Conservation (phyloP, 2,888 invertebrate genomes). For the Hypercompe scribonia region DNA sequence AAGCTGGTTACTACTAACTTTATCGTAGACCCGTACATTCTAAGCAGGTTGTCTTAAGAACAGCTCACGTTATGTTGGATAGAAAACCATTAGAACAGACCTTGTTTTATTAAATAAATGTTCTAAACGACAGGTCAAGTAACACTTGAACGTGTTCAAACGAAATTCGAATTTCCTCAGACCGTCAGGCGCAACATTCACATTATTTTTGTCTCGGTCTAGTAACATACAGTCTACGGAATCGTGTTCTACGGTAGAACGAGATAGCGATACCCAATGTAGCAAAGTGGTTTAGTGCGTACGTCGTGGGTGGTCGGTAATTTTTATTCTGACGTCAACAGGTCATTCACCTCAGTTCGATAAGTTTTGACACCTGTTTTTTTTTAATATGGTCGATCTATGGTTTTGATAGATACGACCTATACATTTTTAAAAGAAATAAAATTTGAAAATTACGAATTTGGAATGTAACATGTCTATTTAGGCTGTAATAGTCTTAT, state of each 20-base stretch:
- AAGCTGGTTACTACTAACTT: not conserved
- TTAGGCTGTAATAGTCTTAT: not conserved
- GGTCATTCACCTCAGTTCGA: conserved; percentile 73
- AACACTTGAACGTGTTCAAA: conserved; percentile 47
- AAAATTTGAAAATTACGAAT: conserved; percentile 11
- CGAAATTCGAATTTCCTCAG: conserved; percentile 41
- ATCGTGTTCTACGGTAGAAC: conserved; percentile 29
- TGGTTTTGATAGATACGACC: conserved; percentile 37
- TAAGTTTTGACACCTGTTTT: conserved; percentile 71
- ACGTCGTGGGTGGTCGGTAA: conserved; percentile 81
- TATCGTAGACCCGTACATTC: conserved; percentile 24
- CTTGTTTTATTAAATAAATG: conserved; percentile 43
- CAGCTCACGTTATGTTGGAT: conserved; percentile 39
- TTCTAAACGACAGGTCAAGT: conserved; percentile 46
- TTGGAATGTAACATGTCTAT: not conserved
- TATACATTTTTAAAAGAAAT: conserved; percentile 30
- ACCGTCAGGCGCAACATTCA: conserved; percentile 9
- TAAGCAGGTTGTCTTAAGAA: conserved; percentile 2
- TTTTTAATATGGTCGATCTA: conserved; percentile 29
- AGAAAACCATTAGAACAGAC: conserved; percentile 35
- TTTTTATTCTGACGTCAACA: conserved; percentile 79
- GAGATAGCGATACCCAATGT: conserved; percentile 28
- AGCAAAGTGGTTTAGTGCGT: conserved; percentile 43
- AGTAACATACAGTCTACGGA: conserved; percentile 9
- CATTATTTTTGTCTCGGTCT: conserved; percentile 40